A percentile compares a stretch with the other conserved stretches of the same genome.
These are phyloP conservation scores for Entomyzon cyanotis DNA, from an alignment of 2,113 vertebrate species.

Conservation along the genomic window DNA sequence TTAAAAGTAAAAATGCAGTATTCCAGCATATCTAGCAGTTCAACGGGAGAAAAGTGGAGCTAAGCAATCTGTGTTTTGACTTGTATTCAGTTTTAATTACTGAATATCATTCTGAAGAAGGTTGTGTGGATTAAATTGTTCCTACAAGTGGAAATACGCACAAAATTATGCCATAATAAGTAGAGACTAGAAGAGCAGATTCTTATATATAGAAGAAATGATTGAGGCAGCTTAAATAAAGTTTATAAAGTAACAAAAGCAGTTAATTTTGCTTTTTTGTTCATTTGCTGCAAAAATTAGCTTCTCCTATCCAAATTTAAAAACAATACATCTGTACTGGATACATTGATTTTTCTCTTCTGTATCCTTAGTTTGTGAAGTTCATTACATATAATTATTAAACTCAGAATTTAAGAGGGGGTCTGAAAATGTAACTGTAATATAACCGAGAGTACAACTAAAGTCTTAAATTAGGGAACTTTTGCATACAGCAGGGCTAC, in stretches of 20 bases:
- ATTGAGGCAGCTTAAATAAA: background rate
- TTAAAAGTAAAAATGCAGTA: background rate
- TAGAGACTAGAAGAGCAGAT: background rate
- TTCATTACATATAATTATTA: background rate
- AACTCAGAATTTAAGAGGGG: background rate
- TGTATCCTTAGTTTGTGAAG: background rate
- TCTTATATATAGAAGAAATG: background rate
- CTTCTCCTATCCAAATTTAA: background rate
- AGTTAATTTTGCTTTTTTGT: background rate
- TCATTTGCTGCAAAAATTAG: background rate
- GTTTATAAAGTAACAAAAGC: slow-evolving; percentile 4
- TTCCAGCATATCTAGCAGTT: background rate
- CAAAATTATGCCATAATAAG: background rate
- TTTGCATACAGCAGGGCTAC: background rate
- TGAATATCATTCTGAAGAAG: background rate
- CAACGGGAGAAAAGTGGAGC: background rate
- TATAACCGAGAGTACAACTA: background rate
- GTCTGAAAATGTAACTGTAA: background rate
- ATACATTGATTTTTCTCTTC: background rate
- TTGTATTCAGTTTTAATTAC: background rate
- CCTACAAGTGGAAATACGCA: background rate
- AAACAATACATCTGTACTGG: background rate
- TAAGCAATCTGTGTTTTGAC: background rate
- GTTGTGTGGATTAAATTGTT: background rate
- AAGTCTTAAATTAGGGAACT: background rate